These are phyloP conservation scores for Kuschelorhynchus macadamiae DNA, from an alignment of 2,888 invertebrate genomes.

Conservation along the genomic window DNA sequence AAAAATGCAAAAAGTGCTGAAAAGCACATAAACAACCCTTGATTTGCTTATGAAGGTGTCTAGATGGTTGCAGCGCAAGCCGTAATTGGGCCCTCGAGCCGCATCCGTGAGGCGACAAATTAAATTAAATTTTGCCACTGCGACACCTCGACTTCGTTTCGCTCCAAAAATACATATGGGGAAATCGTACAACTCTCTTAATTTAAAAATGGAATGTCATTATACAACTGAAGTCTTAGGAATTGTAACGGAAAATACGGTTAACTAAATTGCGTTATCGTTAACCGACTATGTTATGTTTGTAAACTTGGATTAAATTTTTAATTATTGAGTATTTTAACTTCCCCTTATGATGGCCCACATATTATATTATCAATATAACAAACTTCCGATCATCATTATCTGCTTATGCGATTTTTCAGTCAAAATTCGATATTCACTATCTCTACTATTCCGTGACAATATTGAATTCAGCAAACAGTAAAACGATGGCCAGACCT, in stretches of 20 bases:
- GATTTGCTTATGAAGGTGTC: constrained; percentile 47
- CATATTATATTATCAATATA: too few species aligned
- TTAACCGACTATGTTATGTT: too few species aligned
- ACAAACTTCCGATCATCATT: too few species aligned
- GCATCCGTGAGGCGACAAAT: constrained; percentile 43
- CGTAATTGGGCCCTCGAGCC: constrained; percentile 48
- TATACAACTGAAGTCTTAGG: background rate
- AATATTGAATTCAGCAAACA: too few species aligned
- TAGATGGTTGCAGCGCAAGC: constrained; percentile 32
- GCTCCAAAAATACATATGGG: constrained; percentile 11
- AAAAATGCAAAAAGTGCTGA: constrained; percentile 41
- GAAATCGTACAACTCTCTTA: background rate
- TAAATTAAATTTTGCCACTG: constrained; percentile 44
- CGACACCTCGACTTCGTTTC: constrained; percentile 34
- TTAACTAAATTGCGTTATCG: too few species aligned
- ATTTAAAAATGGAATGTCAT: background rate
- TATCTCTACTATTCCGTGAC: too few species aligned
- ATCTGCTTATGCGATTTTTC: too few species aligned
- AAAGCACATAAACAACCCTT: constrained; percentile 49
- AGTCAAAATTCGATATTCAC: too few species aligned
- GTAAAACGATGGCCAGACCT: too few species aligned
- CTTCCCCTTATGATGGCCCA: too few species aligned
- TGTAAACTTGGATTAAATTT: too few species aligned
- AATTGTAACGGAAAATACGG: background rate
- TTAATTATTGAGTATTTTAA: too few species aligned